Percentiles rank a stretch among this genome's conserved stretches.
phyloP scores from a whole-genome alignment of 2,888 invertebrate species.

The Melikaiella ostensackeni region DNA sequence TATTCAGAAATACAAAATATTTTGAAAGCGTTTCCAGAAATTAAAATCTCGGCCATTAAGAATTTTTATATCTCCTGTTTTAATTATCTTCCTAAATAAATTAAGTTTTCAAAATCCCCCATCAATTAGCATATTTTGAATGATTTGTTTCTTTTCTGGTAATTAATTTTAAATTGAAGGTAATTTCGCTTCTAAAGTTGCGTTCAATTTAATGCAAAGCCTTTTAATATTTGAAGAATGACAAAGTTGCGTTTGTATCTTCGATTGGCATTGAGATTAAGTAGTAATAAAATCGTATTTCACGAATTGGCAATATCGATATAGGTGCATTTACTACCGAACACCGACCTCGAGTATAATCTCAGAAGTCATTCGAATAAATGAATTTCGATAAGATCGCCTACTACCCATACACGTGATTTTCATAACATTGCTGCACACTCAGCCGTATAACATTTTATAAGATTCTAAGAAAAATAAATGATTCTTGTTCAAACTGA shows the following conservation, averaged over 20 bases:
- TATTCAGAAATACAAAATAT: too few species aligned
- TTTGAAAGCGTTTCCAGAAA: neutral
- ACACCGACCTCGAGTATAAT: slow-evolving; percentile 3
- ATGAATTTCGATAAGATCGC: slow-evolving; percentile 25
- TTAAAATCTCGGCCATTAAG: neutral
- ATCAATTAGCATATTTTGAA: too few species aligned
- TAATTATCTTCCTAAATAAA: neutral
- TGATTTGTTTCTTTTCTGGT: neutral
- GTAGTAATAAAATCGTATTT: slow-evolving; percentile 1
- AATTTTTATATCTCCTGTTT: neutral
- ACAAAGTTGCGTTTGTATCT: neutral
- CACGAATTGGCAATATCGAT: slow-evolving; percentile 3
- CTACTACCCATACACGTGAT: neutral
- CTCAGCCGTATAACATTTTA: neutral
- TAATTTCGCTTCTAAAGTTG: neutral
- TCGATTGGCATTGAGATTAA: neutral
- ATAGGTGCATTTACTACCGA: neutral
- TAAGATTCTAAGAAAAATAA: neutral
- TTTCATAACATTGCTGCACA: neutral
- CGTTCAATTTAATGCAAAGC: neutral
- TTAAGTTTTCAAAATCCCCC: neutral
- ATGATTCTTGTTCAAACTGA: neutral
- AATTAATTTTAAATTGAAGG: neutral
- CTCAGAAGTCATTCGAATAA: slow-evolving; percentile 24
- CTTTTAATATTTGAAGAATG: neutral